Base-by-base conservation (phyloP, 2,113 vertebrate species). In the Deroptyus accipitrinus region DNA sequence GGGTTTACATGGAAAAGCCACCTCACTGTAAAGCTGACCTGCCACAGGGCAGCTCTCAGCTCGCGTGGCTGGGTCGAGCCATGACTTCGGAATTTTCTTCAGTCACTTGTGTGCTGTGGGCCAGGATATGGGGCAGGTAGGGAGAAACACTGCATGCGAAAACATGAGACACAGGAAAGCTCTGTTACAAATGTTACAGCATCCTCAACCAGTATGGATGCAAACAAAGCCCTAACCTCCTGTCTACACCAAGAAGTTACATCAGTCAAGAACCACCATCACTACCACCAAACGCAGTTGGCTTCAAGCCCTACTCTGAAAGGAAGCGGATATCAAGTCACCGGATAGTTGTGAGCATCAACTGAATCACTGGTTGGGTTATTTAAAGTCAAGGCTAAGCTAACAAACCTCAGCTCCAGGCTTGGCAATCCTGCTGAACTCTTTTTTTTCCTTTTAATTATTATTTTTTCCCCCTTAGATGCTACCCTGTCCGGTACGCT, bases 141-240 rank as follows among this genome's bases (percentile, higher is more conserved):
- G 52, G 52, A 69, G 35, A 81, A 88, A 74, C 2, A 6, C 8
- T 2, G 31, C 0, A 0, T 1, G 5, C 44, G 55, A 77, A 89
- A 84, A 68, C 1, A 7, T 2, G 17, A 78, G 28, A 54, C 6
- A 30, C 19, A 25, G 25, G 77, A 81, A 75, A 66, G 10, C 33
- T 35, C 49, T 9, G 8, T 31, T 74, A 30, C 2, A 49, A 59
- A 24, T 4, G 8, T 61, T 41, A 68, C 42, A 23, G 44, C 1
- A 3, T 5, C 23, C 35, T 90, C 24, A 61, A 8, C n/a, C 46
- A 27, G 10, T 0, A 35, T 0, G 15, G 35, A 80, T 52, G 41
- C 41, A 93, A 76, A 62, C 15, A 17, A 61, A 14, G 44, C 24
- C 82, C 48, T 35, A 5, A 14, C 42, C 52, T 66, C 39, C n/a